Evolutionary conservation across 2,888 invertebrate genomes (phyloP), one percentile per base, ranked within the genome.

Genomic region (Phytoseiulus persimilis): DNA sequence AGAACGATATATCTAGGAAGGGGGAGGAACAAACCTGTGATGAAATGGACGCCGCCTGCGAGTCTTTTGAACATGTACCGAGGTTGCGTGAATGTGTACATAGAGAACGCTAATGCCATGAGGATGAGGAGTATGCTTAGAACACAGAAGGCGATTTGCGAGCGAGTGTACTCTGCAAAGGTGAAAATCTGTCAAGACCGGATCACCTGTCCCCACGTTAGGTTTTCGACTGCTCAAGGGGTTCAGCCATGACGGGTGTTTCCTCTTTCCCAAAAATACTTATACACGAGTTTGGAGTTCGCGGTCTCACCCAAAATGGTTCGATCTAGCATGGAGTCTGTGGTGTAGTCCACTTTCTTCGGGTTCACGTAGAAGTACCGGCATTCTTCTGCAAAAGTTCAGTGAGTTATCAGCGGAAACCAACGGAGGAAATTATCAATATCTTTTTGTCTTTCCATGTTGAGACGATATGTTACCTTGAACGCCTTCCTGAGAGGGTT

Each of bases 1-100:
- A n/a, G 31, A 83, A 31, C 18, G 65, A 18, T 14, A 28, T 65
- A 65, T 14, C 2, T 65, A 2, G 18, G 65, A 65, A 28, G 65
- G 18, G 28, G 28, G 18, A 23, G 1, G 9, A 3, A 93, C 94
- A 94, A 93, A 96, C 96, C 95, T 92, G 96, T 95, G 90, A 97
- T 95, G 92, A 97, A 95, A 92, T 96, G 96, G 90, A 96, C 95
- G 32, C 96, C 95, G 0, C 96, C 96, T 3, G 96, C 96, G 33
- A 97, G 94, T 83, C 97, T 94, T 92, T 97, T 97, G 93, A 96
- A 96, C 95, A 96, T 96, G 92, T 97, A 97, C 5, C 96, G 94
- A 2, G 96, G 96, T 92, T 96, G 95, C 91, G 94, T 94, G 92
- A 97, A 95, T 31, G 96, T 96, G 92, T 97, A 97, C 91, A 95